These are phyloP conservation scores for Brachyistius frenatus DNA, from an alignment of 2,113 vertebrate species.

Conservation along the genomic window DNA sequence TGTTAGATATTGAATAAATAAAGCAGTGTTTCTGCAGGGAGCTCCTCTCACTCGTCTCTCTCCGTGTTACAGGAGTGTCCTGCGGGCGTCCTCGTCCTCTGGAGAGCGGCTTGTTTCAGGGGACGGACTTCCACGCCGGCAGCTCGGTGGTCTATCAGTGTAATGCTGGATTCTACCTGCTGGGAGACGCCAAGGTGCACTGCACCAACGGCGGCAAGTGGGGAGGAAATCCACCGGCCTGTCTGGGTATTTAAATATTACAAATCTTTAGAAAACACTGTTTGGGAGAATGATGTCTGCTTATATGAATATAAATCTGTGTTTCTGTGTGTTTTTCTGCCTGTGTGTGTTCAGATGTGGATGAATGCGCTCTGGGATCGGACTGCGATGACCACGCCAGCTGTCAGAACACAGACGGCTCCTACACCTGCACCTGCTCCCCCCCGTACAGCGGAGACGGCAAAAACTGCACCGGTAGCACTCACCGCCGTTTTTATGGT, in stretches of 20 bases:
- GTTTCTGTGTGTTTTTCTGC: not conserved
- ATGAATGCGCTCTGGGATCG: constrained; percentile 95
- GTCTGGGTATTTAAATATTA: constrained; percentile 87
- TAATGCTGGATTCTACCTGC: constrained; percentile 92
- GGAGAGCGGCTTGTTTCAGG: constrained; percentile 91
- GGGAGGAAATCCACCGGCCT: constrained; percentile 90
- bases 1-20: too few species aligned
- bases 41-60: not conserved
- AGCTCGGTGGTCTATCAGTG: constrained; percentile 92
- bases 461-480: constrained; percentile 93
- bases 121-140: constrained; percentile 90
- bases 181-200: constrained; percentile 92
- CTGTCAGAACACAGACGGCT: constrained; percentile 94
- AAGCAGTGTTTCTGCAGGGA: not conserved
- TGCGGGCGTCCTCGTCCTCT: constrained; percentile 90
- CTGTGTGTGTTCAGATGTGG: constrained; percentile 86
- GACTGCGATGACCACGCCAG: constrained; percentile 91
- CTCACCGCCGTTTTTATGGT: not conserved
- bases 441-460: constrained; percentile 93
- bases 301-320: not conserved
- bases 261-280: too few species aligned
- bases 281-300: not conserved
- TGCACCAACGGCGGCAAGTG: constrained; percentile 93
- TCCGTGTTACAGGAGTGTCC: constrained; percentile 86
- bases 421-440: constrained; percentile 91